Conservation (phyloP, 2,113 vertebrate genomes). For the Kryptolebias marmoratus region DNA sequence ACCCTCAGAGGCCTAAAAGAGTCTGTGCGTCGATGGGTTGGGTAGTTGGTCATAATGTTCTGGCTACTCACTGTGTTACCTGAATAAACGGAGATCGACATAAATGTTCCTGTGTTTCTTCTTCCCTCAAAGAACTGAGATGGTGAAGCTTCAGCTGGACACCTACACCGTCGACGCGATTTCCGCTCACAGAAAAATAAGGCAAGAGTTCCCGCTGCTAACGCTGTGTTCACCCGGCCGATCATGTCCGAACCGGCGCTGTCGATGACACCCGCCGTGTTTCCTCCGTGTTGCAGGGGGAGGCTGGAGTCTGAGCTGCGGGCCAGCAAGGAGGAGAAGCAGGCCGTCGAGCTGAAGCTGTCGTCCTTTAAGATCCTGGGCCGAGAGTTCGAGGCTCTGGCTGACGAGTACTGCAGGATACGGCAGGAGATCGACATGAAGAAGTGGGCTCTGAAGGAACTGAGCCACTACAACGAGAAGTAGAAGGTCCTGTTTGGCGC, state of each 20-base stretch:
- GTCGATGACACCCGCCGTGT: background rate
- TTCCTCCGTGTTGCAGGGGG: slow-evolving; percentile 61
- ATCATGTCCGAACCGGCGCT: background rate
- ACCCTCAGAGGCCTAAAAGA: too few relatives aligned
- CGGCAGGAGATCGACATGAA: slow-evolving; percentile 76
- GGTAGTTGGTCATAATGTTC: too few relatives aligned
- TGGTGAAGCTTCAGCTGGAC: slow-evolving; percentile 84
- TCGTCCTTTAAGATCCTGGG: slow-evolving; percentile 81
- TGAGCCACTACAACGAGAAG: slow-evolving; percentile 56
- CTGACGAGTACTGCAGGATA: slow-evolving; percentile 77
- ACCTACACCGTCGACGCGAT: slow-evolving; percentile 85
- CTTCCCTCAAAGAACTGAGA: slow-evolving; percentile 79
- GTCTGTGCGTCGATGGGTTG: too few relatives aligned
- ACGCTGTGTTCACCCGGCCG: background rate
- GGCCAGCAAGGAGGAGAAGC: slow-evolving; percentile 66
- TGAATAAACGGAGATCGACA: too few relatives aligned
- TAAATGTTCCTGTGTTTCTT: background rate
- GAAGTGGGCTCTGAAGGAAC: slow-evolving; percentile 80
- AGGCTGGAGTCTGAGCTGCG: slow-evolving; percentile 70
- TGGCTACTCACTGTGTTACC: too few relatives aligned
- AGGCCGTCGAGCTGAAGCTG: slow-evolving; percentile 68
- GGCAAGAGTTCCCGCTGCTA: slow-evolving; percentile 63
- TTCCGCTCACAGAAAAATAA: slow-evolving; percentile 83
- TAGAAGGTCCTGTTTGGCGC: slow-evolving; percentile 7
- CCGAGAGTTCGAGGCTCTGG: slow-evolving; percentile 77